Evolutionary conservation across 1,140 invertebrate species (phyloP).

Genomic region (Drosophila nasuta): DNA sequence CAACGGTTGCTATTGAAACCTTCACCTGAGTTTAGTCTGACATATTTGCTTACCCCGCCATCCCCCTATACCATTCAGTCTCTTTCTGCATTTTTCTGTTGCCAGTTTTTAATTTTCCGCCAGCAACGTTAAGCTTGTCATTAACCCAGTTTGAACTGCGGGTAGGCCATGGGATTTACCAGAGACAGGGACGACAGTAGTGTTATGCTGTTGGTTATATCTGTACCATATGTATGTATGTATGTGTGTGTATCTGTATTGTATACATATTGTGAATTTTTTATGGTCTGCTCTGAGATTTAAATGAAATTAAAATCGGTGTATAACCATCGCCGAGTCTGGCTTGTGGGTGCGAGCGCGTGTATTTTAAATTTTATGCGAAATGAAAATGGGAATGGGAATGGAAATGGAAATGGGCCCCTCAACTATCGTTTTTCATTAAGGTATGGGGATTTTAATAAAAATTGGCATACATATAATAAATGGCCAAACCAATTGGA

Average conservation of each 20-base stretch:
- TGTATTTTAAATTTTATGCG: conserved; percentile 70
- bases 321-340: conserved; percentile 30
- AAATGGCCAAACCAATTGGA: conserved; percentile 23
- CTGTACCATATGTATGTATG: conserved; percentile 30
- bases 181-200: conserved; percentile 1
- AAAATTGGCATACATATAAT: conserved; percentile 54
- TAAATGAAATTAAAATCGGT: conserved; percentile 71
- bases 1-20: conserved; percentile 37
- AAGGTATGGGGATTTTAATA: conserved; percentile 54
- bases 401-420: conserved; percentile 38
- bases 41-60: conserved; percentile 26
- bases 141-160: conserved; percentile 79
- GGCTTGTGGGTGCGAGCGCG: conserved; percentile 59
- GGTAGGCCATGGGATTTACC: conserved; percentile 23
- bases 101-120: conserved; percentile 72
- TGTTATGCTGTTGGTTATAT: conserved; percentile 35
- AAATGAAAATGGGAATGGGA: conserved; percentile 43
- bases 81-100: conserved; percentile 35
- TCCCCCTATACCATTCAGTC: not conserved
- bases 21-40: conserved; percentile 52
- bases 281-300: conserved; percentile 59
- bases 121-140: conserved; percentile 76
- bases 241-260: conserved; percentile 8
- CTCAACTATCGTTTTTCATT: conserved; percentile 65
- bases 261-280: conserved; percentile 38